These are phyloP conservation scores for Trimorus sp. DNA, from an alignment of 2,888 invertebrate genomes.

Conservation along the genomic window DNA sequence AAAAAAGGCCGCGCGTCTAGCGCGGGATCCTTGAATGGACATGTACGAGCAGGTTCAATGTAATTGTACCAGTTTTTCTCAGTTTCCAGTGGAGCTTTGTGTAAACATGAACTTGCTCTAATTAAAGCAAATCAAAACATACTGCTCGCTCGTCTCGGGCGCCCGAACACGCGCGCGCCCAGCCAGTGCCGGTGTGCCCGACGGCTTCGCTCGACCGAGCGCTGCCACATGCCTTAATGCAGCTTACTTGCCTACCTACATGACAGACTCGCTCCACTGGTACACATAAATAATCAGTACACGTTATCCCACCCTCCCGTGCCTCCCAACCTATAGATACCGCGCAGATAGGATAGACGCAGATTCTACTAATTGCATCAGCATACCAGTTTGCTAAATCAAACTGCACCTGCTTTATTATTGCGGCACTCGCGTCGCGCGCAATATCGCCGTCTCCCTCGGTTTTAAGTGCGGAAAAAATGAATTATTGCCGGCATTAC, in stretches of 20 bases:
- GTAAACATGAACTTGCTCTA: slow-evolving; percentile 77
- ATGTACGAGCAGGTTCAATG: slow-evolving; percentile 68
- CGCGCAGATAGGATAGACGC: slow-evolving; percentile 69
- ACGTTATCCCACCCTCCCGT: slow-evolving; percentile 47
- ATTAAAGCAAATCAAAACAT: slow-evolving; percentile 76
- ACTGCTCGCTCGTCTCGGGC: slow-evolving; percentile 49
- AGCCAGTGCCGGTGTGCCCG: background rate
- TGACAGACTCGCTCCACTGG: slow-evolving; percentile 76
- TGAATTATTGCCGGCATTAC: slow-evolving; percentile 31
- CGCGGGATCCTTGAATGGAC: slow-evolving; percentile 66
- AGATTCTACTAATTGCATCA: slow-evolving; percentile 77
- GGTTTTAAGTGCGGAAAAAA: slow-evolving; percentile 32
- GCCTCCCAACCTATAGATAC: slow-evolving; percentile 57
- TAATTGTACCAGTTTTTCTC: slow-evolving; percentile 72
- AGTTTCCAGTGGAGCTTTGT: slow-evolving; percentile 69
- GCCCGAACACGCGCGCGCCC: slow-evolving; percentile 46
- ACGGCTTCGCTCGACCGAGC: background rate
- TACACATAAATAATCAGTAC: slow-evolving; percentile 76
- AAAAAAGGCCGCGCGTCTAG: background rate
- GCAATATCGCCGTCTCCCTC: slow-evolving; percentile 44
- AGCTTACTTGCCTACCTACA: slow-evolving; percentile 70
- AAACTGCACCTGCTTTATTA: slow-evolving; percentile 76
- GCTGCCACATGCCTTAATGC: slow-evolving; percentile 59
- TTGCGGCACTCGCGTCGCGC: slow-evolving; percentile 65
- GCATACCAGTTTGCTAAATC: slow-evolving; percentile 77